Conservation (phyloP, 30 jellyfish, hydroid and myxozoan species). For the Aurelia aurita complex sp. Pacific region DNA sequence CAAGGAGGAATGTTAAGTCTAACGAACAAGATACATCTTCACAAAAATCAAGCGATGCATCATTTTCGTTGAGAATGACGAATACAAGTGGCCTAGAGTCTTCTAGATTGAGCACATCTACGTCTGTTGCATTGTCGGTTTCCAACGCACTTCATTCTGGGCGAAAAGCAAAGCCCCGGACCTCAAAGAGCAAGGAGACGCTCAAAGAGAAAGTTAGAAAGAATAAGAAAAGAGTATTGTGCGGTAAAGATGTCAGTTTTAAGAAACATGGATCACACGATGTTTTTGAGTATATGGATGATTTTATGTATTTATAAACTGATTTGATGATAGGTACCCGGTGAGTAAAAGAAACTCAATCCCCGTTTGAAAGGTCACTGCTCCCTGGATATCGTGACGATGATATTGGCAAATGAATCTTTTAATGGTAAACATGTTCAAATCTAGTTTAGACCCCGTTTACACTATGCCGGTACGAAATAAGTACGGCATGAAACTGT, state of each 20-base stretch:
- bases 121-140: slow-evolving; percentile 17
- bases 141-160: slow-evolving; percentile 24
- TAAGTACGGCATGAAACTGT: too few relatives aligned
- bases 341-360: too few relatives aligned
- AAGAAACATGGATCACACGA: neutral
- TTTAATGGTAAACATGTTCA: too few relatives aligned
- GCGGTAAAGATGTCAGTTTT: neutral
- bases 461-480: too few relatives aligned
- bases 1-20: neutral
- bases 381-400: too few relatives aligned
- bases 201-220: neutral
- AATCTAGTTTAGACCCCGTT: too few relatives aligned
- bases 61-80: neutral
- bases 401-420: too few relatives aligned
- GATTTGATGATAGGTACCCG: too few relatives aligned
- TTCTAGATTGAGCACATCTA: slow-evolving; percentile 1
- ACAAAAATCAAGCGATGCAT: neutral
- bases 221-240: neutral
- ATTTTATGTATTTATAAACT: neutral
- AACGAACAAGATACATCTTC: neutral
- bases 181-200: neutral
- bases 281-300: neutral
- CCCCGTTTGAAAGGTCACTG: too few relatives aligned
- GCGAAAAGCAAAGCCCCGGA: neutral
- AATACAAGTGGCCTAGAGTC: slow-evolving; percentile 17